Evolutionary conservation across 2,113 vertebrate genomes (phyloP).

Genomic region (Lepus europaeus): DNA sequence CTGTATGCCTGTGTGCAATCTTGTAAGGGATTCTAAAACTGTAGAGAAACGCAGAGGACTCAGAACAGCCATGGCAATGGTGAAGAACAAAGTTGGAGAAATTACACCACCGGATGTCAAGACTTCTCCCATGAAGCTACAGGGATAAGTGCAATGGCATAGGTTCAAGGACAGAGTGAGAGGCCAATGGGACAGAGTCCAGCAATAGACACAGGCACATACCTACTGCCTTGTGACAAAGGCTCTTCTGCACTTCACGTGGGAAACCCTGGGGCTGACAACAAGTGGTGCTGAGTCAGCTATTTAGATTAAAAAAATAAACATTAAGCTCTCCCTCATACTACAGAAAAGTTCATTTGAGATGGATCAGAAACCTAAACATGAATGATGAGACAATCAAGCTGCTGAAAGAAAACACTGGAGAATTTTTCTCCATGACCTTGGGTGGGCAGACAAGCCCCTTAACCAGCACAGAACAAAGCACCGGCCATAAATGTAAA

Average conservation of each 20-base stretch:
- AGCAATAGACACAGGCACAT: not conserved
- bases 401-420: not conserved
- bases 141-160: not conserved
- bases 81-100: constrained; percentile 8
- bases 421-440: not conserved
- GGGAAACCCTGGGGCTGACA: not conserved
- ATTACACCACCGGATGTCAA: not conserved
- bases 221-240: not conserved
- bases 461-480: not conserved
- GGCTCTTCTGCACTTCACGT: not conserved
- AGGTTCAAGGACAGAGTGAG: not conserved
- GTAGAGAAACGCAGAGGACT: not conserved
- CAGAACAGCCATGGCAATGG: not conserved
- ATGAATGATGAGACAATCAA: constrained; percentile 30
- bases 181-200: not conserved
- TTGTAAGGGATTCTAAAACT: not conserved
- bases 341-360: constrained; percentile 52
- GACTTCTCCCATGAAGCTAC: not conserved
- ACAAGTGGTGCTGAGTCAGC: not conserved
- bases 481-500: not conserved
- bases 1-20: not conserved
- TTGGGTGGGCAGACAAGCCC: not conserved
- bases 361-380: not conserved
- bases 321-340: not conserved
- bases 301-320: not conserved